These are phyloP conservation scores for Tinea trinotella DNA, from an alignment of 2,888 invertebrate genomes.

Conservation along the genomic window DNA sequence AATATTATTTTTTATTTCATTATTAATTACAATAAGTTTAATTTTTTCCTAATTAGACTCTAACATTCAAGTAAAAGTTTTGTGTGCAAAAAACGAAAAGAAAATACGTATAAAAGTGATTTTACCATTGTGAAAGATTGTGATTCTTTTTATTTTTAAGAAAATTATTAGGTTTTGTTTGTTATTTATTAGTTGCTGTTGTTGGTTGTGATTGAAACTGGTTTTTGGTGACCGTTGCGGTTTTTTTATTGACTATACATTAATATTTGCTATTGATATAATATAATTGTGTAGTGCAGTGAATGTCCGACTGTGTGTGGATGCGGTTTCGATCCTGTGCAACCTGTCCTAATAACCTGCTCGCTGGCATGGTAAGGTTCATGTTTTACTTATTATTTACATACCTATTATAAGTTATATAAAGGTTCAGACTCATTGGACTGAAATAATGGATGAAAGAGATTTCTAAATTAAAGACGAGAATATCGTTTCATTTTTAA, in stretches of 20 bases:
- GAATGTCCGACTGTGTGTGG: conserved; percentile 35
- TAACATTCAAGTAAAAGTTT: not conserved
- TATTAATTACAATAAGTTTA: not conserved
- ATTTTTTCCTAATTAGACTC: not conserved
- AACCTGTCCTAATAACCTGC: conserved; percentile 31
- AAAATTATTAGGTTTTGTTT: not conserved
- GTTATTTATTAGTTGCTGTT: not conserved
- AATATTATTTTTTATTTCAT: not conserved
- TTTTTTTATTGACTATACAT: conserved; percentile 51
- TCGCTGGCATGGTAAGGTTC: conserved; percentile 41
- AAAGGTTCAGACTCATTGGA: no score
- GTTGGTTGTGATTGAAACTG: conserved; percentile 42
- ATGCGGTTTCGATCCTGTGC: conserved; percentile 34
- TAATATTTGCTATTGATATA: conserved; percentile 44
- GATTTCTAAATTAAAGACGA: no score
- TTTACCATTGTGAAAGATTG: not conserved
- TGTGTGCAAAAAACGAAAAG: not conserved
- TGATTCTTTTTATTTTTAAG: not conserved
- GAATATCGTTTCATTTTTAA: no score
- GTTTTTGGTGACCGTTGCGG: conserved; percentile 57
- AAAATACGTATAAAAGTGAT: not conserved
- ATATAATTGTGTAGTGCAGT: conserved; percentile 31
- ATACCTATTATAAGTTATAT: no score
- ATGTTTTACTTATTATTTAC: conserved; percentile 21
- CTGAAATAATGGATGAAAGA: no score